These are phyloP conservation scores for Columba guinea DNA, from an alignment of 2,797 vertebrate genomes.

Conservation along the genomic window DNA sequence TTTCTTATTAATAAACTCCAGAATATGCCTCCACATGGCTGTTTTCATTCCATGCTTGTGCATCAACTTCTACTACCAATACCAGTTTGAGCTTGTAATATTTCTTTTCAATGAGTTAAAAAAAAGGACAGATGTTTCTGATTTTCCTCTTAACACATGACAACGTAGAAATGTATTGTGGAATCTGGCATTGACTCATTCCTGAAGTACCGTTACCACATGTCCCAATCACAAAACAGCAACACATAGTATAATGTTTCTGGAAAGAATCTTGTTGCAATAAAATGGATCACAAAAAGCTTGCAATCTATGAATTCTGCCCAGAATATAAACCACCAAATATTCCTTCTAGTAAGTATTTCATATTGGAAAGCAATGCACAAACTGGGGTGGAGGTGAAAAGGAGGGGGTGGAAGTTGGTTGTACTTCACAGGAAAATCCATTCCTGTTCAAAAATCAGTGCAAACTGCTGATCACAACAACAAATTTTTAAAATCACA, in stretches of 20 bases:
- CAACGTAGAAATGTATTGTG: constrained; percentile 32
- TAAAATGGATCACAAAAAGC: constrained; percentile 39
- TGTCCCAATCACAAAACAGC: constrained; percentile 37
- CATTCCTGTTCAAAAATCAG: neutral
- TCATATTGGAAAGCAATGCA: constrained; percentile 17
- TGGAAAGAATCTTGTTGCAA: constrained; percentile 22
- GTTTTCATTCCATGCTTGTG: neutral
- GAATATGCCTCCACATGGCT: neutral
- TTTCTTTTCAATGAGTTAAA: constrained; percentile 40
- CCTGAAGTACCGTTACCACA: constrained; percentile 35
- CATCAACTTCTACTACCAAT: neutral
- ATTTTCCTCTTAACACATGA: constrained; percentile 50
- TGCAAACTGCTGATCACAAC: neutral
- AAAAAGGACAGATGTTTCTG: constrained; percentile 62
- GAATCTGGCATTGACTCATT: constrained; percentile 51
- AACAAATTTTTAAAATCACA: neutral
- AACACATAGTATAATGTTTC: constrained; percentile 38
- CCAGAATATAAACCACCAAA: neutral
- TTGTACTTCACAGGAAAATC: neutral
- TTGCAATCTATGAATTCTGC: constrained; percentile 18
- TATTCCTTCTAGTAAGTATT: neutral
- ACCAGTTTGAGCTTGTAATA: constrained; percentile 6
- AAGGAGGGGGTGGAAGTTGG: neutral
- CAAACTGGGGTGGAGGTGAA: neutral
- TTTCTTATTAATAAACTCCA: constrained; percentile 26